Evolutionary conservation across 2,797 vertebrate species (phyloP).

Genomic region (Hybognathus amarus): DNA sequence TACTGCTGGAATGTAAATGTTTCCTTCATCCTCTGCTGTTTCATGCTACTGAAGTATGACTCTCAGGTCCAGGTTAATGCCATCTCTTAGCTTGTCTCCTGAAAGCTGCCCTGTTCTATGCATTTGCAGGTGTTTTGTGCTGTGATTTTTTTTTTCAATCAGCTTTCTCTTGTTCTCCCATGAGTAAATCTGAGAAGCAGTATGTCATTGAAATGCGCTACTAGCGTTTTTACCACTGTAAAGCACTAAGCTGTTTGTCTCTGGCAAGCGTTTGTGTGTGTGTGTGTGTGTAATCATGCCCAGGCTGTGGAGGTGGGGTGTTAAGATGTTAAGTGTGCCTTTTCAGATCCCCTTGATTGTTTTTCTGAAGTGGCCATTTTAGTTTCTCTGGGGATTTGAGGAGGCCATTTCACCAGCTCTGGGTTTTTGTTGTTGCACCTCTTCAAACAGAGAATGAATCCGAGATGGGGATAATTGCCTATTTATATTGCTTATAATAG

Average conservation of each 20-base stretch:
- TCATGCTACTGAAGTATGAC: constrained; percentile 66
- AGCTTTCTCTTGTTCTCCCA: constrained; percentile 34
- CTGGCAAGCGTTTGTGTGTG: constrained; percentile 1
- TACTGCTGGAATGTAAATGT: constrained; percentile 12
- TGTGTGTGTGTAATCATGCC: constrained; percentile 17
- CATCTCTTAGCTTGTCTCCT: constrained; percentile 65
- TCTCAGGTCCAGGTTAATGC: constrained; percentile 67
- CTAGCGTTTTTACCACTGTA: constrained; percentile 48
- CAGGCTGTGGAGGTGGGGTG: constrained; percentile 36
- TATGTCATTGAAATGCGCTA: constrained; percentile 48
- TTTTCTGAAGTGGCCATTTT: constrained; percentile 58
- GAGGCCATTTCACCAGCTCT: constrained; percentile 64
- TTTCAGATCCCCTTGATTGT: constrained; percentile 79
- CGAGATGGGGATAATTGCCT: constrained; percentile 45
- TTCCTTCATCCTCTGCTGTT: constrained; percentile 49
- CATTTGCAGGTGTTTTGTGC: constrained; percentile 70
- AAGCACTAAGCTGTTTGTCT: constrained; percentile 34
- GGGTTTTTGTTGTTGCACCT: constrained; percentile 51
- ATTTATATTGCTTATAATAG: constrained; percentile 5
- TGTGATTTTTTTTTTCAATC: constrained; percentile 54
- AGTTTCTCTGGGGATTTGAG: constrained; percentile 62
- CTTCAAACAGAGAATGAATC: constrained; percentile 49
- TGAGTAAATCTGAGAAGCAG: constrained; percentile 60
- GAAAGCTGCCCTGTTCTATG: constrained; percentile 60
- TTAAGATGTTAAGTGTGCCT: constrained; percentile 72